These are phyloP conservation scores for Podabrus alpinus DNA, from an alignment of 2,888 invertebrate genomes.

Conservation along the genomic window DNA sequence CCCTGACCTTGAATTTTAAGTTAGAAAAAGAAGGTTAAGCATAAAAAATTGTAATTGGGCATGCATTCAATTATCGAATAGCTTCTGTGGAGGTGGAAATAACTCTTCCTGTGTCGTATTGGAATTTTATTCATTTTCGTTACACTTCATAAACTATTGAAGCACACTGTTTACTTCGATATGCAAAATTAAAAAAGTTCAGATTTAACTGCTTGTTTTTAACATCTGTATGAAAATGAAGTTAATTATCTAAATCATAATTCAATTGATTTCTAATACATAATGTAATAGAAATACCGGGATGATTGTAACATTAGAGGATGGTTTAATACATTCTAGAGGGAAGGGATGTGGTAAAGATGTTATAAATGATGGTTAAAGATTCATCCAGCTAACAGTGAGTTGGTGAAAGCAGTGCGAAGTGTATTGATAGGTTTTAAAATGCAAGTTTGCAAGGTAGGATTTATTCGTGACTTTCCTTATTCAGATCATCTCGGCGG, in stretches of 20 bases:
- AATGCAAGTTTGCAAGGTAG: constrained; percentile 1
- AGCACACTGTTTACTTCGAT: too few relatives aligned
- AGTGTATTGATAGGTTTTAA: constrained; percentile 8
- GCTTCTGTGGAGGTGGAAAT: not conserved
- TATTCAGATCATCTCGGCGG: not conserved
- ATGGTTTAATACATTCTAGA: not conserved
- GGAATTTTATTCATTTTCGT: too few relatives aligned
- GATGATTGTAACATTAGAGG: not conserved
- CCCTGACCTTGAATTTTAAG: not conserved
- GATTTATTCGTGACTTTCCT: not conserved
- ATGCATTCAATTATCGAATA: not conserved
- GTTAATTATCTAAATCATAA: not conserved
- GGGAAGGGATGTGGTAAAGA: constrained; percentile 56
- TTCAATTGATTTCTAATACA: not conserved
- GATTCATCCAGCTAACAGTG: constrained; percentile 41
- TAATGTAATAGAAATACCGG: not conserved
- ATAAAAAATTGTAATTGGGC: not conserved
- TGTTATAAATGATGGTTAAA: constrained; percentile 47
- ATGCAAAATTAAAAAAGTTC: not conserved
- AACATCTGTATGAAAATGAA: not conserved
- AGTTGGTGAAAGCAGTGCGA: constrained; percentile 47
- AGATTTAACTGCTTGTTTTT: not conserved
- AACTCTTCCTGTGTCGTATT: not conserved
- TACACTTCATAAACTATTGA: too few relatives aligned
- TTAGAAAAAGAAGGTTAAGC: not conserved